Base-by-base conservation (phyloP, 2,888 invertebrate genomes). In the Mythimna ferrago region DNA sequence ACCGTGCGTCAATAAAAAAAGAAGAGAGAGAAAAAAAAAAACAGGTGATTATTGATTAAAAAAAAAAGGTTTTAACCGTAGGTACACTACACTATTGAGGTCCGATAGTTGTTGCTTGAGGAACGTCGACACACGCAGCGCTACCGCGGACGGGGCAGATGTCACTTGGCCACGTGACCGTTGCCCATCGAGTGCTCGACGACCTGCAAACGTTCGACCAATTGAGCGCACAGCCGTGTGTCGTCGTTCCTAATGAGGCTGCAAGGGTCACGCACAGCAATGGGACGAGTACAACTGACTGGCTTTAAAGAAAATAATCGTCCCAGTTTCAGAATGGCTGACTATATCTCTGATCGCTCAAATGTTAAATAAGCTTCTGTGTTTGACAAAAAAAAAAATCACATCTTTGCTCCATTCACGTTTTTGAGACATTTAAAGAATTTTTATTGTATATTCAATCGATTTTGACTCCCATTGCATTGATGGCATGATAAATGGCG, bases 71-170 rank as follows among this genome's bases (percentile, higher is more conserved):
- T 80, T 81, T 79, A 88, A 86, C 84, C 89, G 87, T 89, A 89
- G 88, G 91, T 92, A 94, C 93, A 93, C 94, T 95, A 95, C 92
- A 92, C 94, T 95, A 95, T 92, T 95, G 95, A 95, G 96, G 96
- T 95, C 95, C 95, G 95, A 93, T 88, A 90, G 93, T 93, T 93
- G 94, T 91, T 92, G 92, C 87, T 83, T 85, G 93, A 93, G 95
- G 95, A 95, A 96, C 96, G 96, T 92, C 96, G 96, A 96, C 96
- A 96, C 96, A 96, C 95, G 94, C 85, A 88, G 94, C 92, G 92
- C 90, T 91, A 83, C 87, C 87, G 89, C 78, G 83, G 88, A 86
- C 84, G 87, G 86, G 83, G 87, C 73, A 74, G 90, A 85, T 89
- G 90, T 95, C 95, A 95, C 94, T 94, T 94, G 91, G 89, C 89